phyloP scores from a whole-genome alignment of 2,797 vertebrate genomes.

The Sebastes aleutianus region DNA sequence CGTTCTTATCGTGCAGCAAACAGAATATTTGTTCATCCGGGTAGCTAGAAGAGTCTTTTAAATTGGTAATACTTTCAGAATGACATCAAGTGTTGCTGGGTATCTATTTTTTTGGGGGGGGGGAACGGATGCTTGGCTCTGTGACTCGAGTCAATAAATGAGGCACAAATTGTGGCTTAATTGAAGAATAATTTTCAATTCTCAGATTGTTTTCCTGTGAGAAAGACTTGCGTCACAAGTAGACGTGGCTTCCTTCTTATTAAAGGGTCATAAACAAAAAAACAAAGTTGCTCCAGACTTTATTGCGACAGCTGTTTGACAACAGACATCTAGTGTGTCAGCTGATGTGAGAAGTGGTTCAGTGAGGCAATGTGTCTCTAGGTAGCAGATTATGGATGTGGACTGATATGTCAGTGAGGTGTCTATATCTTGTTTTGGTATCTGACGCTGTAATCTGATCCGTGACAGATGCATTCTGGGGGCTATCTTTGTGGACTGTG shows the following conservation, averaged over 20 bases:
- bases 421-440: constrained; percentile 58
- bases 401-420: constrained; percentile 33
- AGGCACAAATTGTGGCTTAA: background rate
- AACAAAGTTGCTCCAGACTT: background rate
- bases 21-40: background rate
- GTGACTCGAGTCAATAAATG: background rate
- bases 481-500: constrained; percentile 11
- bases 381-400: constrained; percentile 17
- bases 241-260: background rate
- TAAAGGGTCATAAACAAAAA: background rate
- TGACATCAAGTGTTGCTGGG: background rate
- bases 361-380: constrained; percentile 45
- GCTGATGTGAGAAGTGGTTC: constrained; percentile 22
- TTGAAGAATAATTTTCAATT: background rate
- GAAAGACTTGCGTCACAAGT: background rate
- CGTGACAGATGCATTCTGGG: constrained; percentile 36
- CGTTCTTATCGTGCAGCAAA: background rate
- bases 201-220: background rate
- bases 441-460: constrained; percentile 40
- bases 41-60: background rate
- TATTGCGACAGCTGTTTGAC: background rate
- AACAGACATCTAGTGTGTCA: constrained; percentile 20
- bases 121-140: background rate
- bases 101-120: background rate
- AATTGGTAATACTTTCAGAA: background rate